These are phyloP conservation scores for Vombatus ursinus DNA, from an alignment of 2,113 vertebrate species.

Conservation along the genomic window DNA sequence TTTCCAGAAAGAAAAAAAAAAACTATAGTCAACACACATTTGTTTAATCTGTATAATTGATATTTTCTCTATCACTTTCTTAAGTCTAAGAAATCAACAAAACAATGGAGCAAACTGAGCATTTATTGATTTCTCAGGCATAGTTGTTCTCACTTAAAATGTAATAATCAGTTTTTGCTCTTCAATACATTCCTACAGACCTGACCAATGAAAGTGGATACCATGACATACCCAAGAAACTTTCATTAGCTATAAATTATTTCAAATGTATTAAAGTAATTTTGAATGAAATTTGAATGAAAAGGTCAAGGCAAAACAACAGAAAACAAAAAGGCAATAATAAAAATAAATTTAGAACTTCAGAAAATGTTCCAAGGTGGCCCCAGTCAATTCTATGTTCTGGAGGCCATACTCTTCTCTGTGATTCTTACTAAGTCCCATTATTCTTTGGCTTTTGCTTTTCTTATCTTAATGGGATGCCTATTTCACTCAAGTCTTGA, in stretches of 20 bases:
- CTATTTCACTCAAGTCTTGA: constrained; percentile 43
- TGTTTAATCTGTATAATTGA: not conserved
- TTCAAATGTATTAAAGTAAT: not conserved
- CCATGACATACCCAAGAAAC: not conserved
- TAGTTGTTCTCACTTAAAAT: not conserved
- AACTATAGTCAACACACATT: not conserved
- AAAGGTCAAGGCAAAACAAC: not conserved
- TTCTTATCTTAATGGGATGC: constrained; percentile 52
- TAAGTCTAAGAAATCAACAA: not conserved
- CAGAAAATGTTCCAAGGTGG: constrained; percentile 41
- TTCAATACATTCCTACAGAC: not conserved
- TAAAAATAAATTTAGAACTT: constrained; percentile 29
- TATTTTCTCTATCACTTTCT: not conserved
- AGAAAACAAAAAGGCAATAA: constrained; percentile 33
- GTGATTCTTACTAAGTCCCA: constrained; percentile 38
- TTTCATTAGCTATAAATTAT: constrained; percentile 21
- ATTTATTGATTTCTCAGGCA: not conserved
- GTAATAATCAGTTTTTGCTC: not conserved
- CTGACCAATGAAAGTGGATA: not conserved
- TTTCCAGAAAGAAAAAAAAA: not conserved
- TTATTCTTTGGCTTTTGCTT: constrained; percentile 42
- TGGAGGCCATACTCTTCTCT: constrained; percentile 34
- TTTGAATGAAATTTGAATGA: not conserved
- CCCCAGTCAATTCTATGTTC: constrained; percentile 20
- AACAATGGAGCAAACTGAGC: not conserved